A percentile compares a stretch with the other conserved stretches of the same genome.
Conservation (phyloP, 2,797 vertebrate genomes). For the Balearica regulorum region DNA sequence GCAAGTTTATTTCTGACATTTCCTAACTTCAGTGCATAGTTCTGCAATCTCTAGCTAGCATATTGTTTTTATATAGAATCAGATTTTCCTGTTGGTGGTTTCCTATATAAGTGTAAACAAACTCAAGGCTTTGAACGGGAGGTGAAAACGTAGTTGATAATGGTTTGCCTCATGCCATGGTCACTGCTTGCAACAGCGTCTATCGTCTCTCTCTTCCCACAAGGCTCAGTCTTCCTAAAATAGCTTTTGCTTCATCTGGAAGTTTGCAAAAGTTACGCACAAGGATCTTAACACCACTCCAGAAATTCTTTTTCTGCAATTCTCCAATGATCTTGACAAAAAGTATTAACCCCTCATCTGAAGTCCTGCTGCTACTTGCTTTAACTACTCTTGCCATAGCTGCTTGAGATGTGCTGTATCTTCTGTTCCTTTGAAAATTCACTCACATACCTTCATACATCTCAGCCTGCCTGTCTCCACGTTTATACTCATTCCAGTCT, state of each 20-base stretch:
- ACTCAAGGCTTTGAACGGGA: not conserved
- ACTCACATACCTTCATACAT: fast-evolving
- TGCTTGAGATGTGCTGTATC: not conserved
- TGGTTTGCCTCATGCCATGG: fast-evolving
- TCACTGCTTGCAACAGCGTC: fast-evolving
- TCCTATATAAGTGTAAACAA: not conserved
- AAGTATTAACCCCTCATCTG: too few relatives aligned
- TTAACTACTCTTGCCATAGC: fast-evolving
- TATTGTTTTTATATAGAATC: fast-evolving
- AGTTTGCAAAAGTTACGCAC: fast-evolving
- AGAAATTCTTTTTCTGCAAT: not conserved
- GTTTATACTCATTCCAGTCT: not conserved
- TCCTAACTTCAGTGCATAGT: fast-evolving
- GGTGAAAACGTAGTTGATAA: fast-evolving
- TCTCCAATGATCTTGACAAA: not conserved
- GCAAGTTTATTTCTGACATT: fast-evolving
- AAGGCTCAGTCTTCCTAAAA: not conserved
- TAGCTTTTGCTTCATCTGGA: not conserved
- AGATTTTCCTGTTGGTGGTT: not conserved
- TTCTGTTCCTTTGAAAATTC: not conserved
- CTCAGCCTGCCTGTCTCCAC: fast-evolving
- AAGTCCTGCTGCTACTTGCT: not conserved
- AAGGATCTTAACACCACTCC: not conserved
- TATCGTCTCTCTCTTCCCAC: too few relatives aligned
- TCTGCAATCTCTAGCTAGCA: not conserved